Evolutionary conservation across 2,888 invertebrate species (phyloP).

Genomic region (Aporophyla nigra): DNA sequence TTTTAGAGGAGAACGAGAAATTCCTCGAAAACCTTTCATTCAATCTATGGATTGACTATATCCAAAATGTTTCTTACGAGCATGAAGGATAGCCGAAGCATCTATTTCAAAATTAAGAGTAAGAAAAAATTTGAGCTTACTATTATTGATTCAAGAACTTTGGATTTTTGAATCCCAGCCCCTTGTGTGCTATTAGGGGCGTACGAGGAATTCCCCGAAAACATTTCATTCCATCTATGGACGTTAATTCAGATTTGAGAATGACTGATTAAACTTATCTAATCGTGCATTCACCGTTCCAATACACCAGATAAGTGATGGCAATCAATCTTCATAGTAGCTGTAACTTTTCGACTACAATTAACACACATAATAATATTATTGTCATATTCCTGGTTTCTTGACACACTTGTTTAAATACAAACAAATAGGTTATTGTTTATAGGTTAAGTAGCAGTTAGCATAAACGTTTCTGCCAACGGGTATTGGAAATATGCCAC

Average conservation of each 20-base stretch:
- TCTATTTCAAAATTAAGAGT: not conserved
- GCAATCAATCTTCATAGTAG: conserved; percentile 2
- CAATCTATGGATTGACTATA: not conserved
- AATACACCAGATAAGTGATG: conserved; percentile 7
- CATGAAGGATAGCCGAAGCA: not conserved
- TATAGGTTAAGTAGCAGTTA: conserved; percentile 30
- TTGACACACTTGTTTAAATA: conserved; percentile 23
- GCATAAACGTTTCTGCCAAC: conserved; percentile 29
- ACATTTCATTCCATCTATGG: not conserved
- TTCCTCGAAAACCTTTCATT: not conserved
- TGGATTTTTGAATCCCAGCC: not conserved
- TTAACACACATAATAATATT: not conserved
- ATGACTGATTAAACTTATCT: conserved; percentile 16
- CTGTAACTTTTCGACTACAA: not conserved
- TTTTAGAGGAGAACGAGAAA: not conserved
- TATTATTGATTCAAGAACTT: not conserved
- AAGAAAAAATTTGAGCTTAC: not conserved
- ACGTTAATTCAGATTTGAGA: not conserved
- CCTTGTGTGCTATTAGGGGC: too few species aligned
- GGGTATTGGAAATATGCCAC: conserved; percentile 56
- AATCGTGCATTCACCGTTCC: conserved; percentile 14
- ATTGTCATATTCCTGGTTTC: not conserved
- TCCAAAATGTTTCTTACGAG: not conserved
- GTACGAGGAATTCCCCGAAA: not conserved
- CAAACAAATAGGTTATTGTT: conserved; percentile 21